These are phyloP conservation scores for Coleophora deauratella DNA, from an alignment of 2,888 invertebrate species.

Conservation along the genomic window DNA sequence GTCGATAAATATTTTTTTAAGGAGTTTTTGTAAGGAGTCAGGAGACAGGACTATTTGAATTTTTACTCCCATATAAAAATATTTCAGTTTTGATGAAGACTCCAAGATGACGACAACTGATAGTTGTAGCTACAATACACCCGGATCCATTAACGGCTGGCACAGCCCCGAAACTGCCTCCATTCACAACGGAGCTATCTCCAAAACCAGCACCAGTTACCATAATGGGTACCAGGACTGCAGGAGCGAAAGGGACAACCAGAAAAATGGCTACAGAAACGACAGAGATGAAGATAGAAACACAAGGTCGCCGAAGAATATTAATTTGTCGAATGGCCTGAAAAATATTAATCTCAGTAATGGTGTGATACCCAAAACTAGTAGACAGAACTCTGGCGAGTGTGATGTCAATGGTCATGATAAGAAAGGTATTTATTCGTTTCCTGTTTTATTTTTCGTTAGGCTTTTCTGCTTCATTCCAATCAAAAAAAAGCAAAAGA, in stretches of 20 bases:
- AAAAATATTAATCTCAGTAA: slow-evolving; percentile 62
- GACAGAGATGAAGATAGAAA: slow-evolving; percentile 27
- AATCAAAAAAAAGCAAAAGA: too few species aligned
- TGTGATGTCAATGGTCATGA: slow-evolving; percentile 53
- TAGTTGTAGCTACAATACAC: slow-evolving; percentile 70
- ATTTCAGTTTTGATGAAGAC: slow-evolving; percentile 66
- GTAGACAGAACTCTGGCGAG: slow-evolving; percentile 55
- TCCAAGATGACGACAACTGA: slow-evolving; percentile 76
- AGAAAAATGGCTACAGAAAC: slow-evolving; percentile 39
- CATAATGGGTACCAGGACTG: slow-evolving; percentile 57
- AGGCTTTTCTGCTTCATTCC: too few species aligned
- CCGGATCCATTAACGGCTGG: slow-evolving; percentile 75
- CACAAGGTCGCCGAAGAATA: slow-evolving; percentile 56
- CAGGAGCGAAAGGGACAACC: slow-evolving; percentile 27
- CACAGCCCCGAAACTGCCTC: slow-evolving; percentile 61
- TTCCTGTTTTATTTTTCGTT: background rate
- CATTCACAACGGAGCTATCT: slow-evolving; percentile 62
- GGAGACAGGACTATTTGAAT: too few species aligned
- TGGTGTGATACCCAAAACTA: slow-evolving; percentile 53
- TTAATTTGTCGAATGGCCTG: slow-evolving; percentile 57
- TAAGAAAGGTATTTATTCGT: slow-evolving; percentile 39
- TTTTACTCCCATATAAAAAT: too few species aligned
- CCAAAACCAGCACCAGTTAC: slow-evolving; percentile 47
- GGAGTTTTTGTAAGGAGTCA: too few species aligned
- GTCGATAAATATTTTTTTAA: too few species aligned